Conservation (phyloP, 2,888 invertebrate species). For the Acrobasis repandana region DNA sequence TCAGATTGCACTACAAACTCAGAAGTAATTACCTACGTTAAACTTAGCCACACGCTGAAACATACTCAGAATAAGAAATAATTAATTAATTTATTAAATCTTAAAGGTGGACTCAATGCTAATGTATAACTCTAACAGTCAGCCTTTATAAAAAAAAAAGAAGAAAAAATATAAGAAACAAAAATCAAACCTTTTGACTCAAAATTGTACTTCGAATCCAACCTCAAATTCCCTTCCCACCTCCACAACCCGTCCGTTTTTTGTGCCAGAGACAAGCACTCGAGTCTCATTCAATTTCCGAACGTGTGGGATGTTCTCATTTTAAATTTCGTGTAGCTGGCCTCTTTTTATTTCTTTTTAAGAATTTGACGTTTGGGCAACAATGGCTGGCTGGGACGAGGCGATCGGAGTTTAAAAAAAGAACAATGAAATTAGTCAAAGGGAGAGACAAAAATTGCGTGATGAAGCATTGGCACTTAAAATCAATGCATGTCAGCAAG, state of each 20-base stretch:
- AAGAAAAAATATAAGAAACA: background rate
- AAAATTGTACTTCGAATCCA: conserved; percentile 13
- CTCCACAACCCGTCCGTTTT: conserved; percentile 28
- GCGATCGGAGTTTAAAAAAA: conserved; percentile 1
- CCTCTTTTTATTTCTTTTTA: conserved; percentile 38
- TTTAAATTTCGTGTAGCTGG: conserved; percentile 46
- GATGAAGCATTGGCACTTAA: background rate
- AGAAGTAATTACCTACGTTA: too few relatives aligned
- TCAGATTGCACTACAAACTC: too few relatives aligned
- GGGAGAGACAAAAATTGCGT: conserved; percentile 10
- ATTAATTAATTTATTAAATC: too few relatives aligned
- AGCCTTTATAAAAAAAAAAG: too few relatives aligned
- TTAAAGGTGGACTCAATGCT: too few relatives aligned
- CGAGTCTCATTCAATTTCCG: conserved; percentile 53
- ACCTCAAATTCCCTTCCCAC: conserved; percentile 23
- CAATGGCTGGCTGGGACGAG: conserved; percentile 33
- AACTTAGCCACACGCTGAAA: too few relatives aligned
- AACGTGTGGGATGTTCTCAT: conserved; percentile 62
- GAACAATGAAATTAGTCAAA: background rate
- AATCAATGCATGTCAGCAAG: background rate
- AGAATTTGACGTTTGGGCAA: conserved; percentile 27
- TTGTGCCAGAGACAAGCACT: conserved; percentile 43
- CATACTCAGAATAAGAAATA: too few relatives aligned
- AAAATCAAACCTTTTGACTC: conserved; percentile 17
- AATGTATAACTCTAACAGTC: too few relatives aligned